phyloP scores from a whole-genome alignment of 1,140 invertebrate species.

The Drosophila melanica region DNA sequence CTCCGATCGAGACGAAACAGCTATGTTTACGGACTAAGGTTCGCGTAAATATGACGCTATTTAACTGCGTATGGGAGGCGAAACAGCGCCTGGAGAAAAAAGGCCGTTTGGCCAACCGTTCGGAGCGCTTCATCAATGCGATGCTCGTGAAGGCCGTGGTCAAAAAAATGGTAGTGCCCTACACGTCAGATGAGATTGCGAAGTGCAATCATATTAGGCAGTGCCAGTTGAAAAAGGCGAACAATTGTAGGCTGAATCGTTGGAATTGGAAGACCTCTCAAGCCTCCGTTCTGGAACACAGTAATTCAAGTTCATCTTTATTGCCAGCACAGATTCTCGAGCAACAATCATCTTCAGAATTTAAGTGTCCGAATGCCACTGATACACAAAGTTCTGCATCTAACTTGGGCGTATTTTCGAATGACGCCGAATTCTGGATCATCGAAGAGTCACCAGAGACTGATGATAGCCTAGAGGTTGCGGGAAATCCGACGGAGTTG shows the following conservation, averaged over 20 bases:
- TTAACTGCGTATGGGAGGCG: slow-evolving; percentile 52
- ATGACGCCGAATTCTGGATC: not conserved
- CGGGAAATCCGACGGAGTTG: not conserved
- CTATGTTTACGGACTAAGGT: slow-evolving; percentile 56
- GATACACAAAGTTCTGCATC: not conserved
- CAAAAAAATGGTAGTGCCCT: slow-evolving; percentile 45
- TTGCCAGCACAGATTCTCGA: not conserved
- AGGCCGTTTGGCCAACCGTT: slow-evolving; percentile 33
- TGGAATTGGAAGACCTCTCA: slow-evolving; percentile 16
- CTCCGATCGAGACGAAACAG: slow-evolving; percentile 14
- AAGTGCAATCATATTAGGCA: slow-evolving; percentile 3
- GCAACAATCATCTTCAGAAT: not conserved
- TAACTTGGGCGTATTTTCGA: not conserved
- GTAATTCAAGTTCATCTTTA: not conserved
- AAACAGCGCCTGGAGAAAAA: slow-evolving; percentile 34
- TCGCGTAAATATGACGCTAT: slow-evolving; percentile 38
- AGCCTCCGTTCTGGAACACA: not conserved
- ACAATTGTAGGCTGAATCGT: slow-evolving; percentile 39
- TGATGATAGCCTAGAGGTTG: not conserved
- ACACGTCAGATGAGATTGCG: slow-evolving; percentile 2
- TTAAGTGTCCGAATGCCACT: not conserved
- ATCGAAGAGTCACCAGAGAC: not conserved
- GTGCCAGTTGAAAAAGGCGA: slow-evolving; percentile 40
- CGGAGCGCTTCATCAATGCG: slow-evolving; percentile 37
- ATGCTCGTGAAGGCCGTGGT: slow-evolving; percentile 48